Conservation (phyloP, 2,113 vertebrate genomes). For the pig (Sus scrofa) region DNA sequence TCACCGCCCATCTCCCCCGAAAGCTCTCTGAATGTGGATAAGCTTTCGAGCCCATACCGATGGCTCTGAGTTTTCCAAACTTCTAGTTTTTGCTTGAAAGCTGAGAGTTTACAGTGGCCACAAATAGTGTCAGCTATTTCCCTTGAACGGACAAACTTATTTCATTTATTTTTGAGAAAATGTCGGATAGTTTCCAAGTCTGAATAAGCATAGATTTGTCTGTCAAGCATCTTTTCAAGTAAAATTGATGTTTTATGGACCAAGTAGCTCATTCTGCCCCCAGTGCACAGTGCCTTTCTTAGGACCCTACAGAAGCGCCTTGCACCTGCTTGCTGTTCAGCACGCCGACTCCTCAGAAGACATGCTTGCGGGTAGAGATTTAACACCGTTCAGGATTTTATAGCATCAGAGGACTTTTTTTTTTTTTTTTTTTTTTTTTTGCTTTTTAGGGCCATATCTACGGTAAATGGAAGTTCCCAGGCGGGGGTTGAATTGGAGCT, state of each 20-base stretch:
- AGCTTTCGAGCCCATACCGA: background rate
- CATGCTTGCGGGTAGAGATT: background rate
- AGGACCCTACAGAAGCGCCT: fast-evolving
- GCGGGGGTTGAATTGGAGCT: no score
- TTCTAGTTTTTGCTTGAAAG: background rate
- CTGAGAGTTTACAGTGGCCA: background rate
- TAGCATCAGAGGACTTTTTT: no score
- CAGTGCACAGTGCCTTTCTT: fast-evolving
- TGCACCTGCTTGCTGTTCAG: fast-evolving
- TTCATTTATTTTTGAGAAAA: background rate
- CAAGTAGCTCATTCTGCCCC: background rate
- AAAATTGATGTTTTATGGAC: fast-evolving
- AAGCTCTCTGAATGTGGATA: background rate
- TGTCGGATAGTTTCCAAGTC: background rate
- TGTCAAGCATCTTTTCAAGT: background rate
- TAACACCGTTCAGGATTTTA: fast-evolving
- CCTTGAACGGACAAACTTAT: background rate
- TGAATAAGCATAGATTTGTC: background rate
- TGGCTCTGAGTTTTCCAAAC: background rate
- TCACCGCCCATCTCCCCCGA: background rate
- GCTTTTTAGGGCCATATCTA: no score
- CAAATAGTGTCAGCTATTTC: background rate
- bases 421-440: no score
- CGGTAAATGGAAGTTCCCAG: no score
- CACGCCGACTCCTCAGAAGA: fast-evolving